Conservation (phyloP, 2,113 vertebrate species). For the Thomomys bottae region DNA sequence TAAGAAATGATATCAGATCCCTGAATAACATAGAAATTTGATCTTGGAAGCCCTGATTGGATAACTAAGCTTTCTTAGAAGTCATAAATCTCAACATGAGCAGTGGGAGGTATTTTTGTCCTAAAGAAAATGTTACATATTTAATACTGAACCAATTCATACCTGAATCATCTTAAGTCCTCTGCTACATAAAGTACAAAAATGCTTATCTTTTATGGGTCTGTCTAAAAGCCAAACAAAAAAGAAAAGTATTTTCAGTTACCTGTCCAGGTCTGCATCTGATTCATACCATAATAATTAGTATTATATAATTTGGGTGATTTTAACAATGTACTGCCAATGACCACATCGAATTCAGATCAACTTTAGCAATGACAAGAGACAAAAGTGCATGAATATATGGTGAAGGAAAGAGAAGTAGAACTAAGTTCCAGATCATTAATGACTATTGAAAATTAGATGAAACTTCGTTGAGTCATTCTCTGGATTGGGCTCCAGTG, state of each 20-base stretch:
- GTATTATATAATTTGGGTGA: constrained; percentile 42
- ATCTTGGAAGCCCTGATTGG: not conserved
- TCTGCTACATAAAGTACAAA: constrained; percentile 17
- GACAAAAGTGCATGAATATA: constrained; percentile 26
- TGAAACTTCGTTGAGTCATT: constrained; percentile 20
- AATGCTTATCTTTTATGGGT: constrained; percentile 26
- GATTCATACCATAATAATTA: constrained; percentile 40
- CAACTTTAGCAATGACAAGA: constrained; percentile 13
- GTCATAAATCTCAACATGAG: constrained; percentile 41
- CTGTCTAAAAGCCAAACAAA: constrained; percentile 37
- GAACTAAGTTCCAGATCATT: constrained; percentile 19
- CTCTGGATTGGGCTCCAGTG: not conserved
- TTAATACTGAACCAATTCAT: constrained; percentile 15
- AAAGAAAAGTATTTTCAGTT: constrained; percentile 48
- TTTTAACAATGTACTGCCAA: constrained; percentile 16
- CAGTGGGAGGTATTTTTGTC: constrained; percentile 26
- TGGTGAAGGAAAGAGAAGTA: constrained; percentile 7
- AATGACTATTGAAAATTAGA: not conserved
- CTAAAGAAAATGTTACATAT: constrained; percentile 26
- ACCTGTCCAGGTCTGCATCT: constrained; percentile 28
- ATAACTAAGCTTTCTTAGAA: constrained; percentile 32
- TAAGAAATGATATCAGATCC: constrained; percentile 7
- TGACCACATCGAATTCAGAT: constrained; percentile 45
- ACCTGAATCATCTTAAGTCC: not conserved
- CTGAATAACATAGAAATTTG: not conserved